phyloP scores from a whole-genome alignment of 2,797 vertebrate genomes.

The Molossus molossus region DNA sequence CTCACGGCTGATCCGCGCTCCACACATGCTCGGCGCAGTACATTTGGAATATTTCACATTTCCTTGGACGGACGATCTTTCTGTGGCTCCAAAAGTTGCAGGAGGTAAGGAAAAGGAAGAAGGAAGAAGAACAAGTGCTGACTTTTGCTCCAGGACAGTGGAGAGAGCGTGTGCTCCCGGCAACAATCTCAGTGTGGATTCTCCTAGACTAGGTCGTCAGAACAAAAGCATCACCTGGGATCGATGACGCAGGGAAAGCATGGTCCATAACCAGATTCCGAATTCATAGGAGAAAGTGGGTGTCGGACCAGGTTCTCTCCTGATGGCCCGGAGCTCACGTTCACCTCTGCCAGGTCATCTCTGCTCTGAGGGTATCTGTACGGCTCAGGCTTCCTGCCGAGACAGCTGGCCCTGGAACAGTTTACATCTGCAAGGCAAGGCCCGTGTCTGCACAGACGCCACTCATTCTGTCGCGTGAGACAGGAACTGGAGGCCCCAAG shows the following conservation, averaged over 20 bases:
- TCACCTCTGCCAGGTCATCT: not conserved
- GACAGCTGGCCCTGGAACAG: not conserved
- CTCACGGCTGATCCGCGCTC: slow-evolving; percentile 87
- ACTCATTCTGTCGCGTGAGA: not conserved
- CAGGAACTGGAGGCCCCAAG: not conserved
- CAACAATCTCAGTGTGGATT: slow-evolving; percentile 67
- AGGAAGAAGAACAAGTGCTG: slow-evolving; percentile 64
- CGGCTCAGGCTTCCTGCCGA: not conserved
- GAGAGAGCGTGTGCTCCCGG: not conserved
- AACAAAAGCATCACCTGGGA: slow-evolving; percentile 54
- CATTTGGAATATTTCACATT: slow-evolving; percentile 83
- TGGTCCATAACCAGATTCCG: not conserved
- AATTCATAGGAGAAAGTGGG: not conserved
- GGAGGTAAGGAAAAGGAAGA: slow-evolving; percentile 62
- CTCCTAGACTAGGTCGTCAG: slow-evolving; percentile 37
- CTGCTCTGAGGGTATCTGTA: not conserved
- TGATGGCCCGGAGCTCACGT: not conserved
- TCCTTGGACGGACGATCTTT: slow-evolving; percentile 81
- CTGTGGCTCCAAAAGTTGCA: slow-evolving; percentile 80
- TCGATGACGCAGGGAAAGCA: not conserved
- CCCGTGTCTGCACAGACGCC: too few species aligned
- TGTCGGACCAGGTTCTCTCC: not conserved
- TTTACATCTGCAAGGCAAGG: not conserved
- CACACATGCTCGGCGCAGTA: slow-evolving; percentile 79
- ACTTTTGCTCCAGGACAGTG: slow-evolving; percentile 66